Percentiles rank a stretch among this genome's conserved stretches.
These are phyloP conservation scores for Macrophya annulata DNA, from an alignment of 2,888 invertebrate genomes.

Conservation along the genomic window DNA sequence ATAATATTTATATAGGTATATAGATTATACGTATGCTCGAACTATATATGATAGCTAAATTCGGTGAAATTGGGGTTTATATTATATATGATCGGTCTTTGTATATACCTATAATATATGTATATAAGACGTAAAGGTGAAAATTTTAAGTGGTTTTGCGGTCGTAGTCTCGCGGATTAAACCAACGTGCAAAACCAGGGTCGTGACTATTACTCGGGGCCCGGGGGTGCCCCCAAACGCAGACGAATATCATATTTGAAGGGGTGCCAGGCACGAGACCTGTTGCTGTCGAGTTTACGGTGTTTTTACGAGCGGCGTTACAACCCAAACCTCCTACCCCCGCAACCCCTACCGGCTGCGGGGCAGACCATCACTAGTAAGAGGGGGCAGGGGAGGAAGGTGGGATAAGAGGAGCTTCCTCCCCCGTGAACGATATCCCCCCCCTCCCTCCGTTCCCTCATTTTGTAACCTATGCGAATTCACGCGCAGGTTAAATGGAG, in stretches of 20 bases:
- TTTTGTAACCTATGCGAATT: conserved; percentile 51
- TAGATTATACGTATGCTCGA: no score
- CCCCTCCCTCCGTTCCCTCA: neutral
- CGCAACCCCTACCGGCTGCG: conserved; percentile 32
- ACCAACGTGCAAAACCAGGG: conserved; percentile 15
- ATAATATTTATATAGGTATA: no score
- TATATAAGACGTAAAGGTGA: neutral
- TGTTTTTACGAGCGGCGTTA: conserved; percentile 79
- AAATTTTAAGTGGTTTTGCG: neutral
- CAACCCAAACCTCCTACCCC: conserved; percentile 67
- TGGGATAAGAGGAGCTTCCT: neutral
- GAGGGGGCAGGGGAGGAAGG: neutral
- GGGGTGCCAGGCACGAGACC: conserved; percentile 75
- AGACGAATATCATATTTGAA: conserved; percentile 54
- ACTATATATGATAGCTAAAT: no score
- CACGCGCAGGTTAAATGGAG: neutral
- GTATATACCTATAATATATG: neutral
- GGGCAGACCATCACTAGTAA: conserved; percentile 38
- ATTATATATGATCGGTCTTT: neutral
- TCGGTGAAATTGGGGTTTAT: neutral
- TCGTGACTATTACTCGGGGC: conserved; percentile 45
- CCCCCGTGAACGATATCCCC: conserved; percentile 43
- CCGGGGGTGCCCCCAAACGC: conserved; percentile 32
- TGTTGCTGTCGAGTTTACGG: conserved; percentile 80
- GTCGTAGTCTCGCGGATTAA: conserved; percentile 13